A percentile compares a stretch with the other conserved stretches of the same genome.
Conservation (phyloP, 2,888 invertebrate genomes). For the Corythucha ciliata region DNA sequence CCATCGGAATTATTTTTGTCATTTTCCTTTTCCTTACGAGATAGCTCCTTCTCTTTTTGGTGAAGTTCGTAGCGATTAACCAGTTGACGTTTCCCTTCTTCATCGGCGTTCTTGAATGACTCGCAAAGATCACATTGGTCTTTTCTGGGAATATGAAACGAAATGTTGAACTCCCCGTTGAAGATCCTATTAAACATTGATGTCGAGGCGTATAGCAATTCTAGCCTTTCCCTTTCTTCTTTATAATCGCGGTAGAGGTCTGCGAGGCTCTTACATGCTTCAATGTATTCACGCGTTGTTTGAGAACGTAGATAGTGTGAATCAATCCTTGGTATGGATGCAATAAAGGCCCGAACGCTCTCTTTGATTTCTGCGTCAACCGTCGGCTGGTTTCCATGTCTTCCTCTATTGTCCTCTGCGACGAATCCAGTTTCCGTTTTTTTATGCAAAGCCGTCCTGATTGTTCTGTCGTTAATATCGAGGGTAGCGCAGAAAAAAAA, state of each 20-base stretch:
- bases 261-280: conserved; percentile 34
- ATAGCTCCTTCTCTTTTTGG: conserved; percentile 29
- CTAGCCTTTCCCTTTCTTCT: conserved; percentile 6
- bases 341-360: conserved; percentile 32
- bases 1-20: conserved; percentile 2
- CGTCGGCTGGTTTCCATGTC: conserved; percentile 35
- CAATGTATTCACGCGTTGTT: conserved; percentile 36
- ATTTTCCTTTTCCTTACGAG: conserved; percentile 32
- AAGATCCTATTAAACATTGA: conserved; percentile 12
- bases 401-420: conserved; percentile 34
- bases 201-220: conserved; percentile 9
- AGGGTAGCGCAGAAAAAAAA: conserved; percentile 21
- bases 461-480: conserved; percentile 30
- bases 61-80: conserved; percentile 33
- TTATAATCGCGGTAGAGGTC: conserved; percentile 11
- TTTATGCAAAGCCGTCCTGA: conserved; percentile 30
- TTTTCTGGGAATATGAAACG: conserved; percentile 11
- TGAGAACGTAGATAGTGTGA: conserved; percentile 35
- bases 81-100: conserved; percentile 32
- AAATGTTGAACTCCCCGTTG: conserved; percentile 11
- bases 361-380: conserved; percentile 30
- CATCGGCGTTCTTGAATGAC: conserved; percentile 35
- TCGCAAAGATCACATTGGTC: conserved; percentile 8
- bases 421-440: no score
- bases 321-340: conserved; percentile 36